Evolutionary conservation across 1,140 invertebrate species (phyloP).

Genomic region (Epicauta chinensis): DNA sequence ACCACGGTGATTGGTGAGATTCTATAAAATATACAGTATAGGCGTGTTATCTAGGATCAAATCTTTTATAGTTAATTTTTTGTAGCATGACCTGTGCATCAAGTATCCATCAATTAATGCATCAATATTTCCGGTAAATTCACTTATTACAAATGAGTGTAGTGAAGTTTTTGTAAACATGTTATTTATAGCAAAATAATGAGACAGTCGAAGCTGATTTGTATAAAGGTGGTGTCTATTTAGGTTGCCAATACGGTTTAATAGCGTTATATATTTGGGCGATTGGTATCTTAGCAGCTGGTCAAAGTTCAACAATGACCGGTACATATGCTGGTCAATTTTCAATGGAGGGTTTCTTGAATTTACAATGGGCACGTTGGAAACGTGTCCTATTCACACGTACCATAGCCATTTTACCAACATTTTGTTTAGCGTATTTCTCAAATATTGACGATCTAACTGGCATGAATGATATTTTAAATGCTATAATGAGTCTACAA

Average conservation of each 20-base stretch:
- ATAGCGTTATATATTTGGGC: conserved; percentile 87
- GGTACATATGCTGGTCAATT: conserved; percentile 72
- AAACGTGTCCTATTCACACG: conserved; percentile 82
- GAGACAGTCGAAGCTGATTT: conserved; percentile 67
- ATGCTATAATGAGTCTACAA: conserved; percentile 85
- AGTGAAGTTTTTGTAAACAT: conserved; percentile 5
- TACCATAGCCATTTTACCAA: conserved; percentile 83
- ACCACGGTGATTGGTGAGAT: no score
- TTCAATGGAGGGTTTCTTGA: conserved; percentile 83
- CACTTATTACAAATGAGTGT: background rate
- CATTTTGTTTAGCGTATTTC: conserved; percentile 73
- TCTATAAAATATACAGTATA: no score
- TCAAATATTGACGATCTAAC: conserved; percentile 71
- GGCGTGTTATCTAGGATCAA: no score
- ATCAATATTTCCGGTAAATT: conserved; percentile 24
- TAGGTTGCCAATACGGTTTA: conserved; percentile 79
- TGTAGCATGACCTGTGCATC: background rate
- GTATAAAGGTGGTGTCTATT: conserved; percentile 77
- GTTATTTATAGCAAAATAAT: conserved; percentile 43
- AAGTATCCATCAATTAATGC: conserved; percentile 28
- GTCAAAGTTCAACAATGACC: conserved; percentile 91
- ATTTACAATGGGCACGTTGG: conserved; percentile 86
- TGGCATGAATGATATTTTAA: conserved; percentile 83
- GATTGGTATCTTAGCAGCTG: conserved; percentile 83
- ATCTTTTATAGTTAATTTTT: background rate